Evolutionary conservation across 1,140 invertebrate species (phyloP).

Genomic region (Scylla paramamosain): DNA sequence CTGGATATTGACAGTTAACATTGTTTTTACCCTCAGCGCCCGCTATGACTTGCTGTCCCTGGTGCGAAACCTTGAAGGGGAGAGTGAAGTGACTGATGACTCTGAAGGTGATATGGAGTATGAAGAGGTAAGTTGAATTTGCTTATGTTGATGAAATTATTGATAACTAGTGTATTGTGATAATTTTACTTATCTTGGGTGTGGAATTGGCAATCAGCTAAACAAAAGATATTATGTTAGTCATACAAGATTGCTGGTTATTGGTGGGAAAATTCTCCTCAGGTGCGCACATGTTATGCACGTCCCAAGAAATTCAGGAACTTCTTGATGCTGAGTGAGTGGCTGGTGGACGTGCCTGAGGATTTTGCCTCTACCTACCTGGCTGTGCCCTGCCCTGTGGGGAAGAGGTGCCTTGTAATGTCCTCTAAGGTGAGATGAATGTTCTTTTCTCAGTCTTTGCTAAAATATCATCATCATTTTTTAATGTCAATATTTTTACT

Average conservation of each 20-base stretch:
- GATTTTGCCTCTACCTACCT: conserved; percentile 90
- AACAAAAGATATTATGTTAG: neutral
- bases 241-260: neutral
- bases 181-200: neutral
- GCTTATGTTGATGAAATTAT: neutral
- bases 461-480: too few relatives aligned
- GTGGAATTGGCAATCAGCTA: neutral
- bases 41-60: conserved; percentile 46
- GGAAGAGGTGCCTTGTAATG: conserved; percentile 88
- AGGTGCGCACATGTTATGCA: conserved; percentile 57
- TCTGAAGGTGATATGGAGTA: conserved; percentile 48
- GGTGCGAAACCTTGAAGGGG: conserved; percentile 42
- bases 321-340: conserved; percentile 91
- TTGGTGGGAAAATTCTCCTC: neutral
- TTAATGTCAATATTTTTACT: too few relatives aligned
- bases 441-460: neutral
- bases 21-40: conserved; percentile 7
- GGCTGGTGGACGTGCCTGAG: conserved; percentile 91
- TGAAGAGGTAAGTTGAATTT: conserved; percentile 39
- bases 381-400: conserved; percentile 91
- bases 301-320: conserved; percentile 78
- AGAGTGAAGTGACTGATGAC: neutral
- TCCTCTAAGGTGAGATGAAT: conserved; percentile 82
- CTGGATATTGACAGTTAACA: too few relatives aligned
- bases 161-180: neutral